Evolutionary conservation across 2,113 vertebrate species (phyloP).

Genomic region (Emydocephalus ijimae): DNA sequence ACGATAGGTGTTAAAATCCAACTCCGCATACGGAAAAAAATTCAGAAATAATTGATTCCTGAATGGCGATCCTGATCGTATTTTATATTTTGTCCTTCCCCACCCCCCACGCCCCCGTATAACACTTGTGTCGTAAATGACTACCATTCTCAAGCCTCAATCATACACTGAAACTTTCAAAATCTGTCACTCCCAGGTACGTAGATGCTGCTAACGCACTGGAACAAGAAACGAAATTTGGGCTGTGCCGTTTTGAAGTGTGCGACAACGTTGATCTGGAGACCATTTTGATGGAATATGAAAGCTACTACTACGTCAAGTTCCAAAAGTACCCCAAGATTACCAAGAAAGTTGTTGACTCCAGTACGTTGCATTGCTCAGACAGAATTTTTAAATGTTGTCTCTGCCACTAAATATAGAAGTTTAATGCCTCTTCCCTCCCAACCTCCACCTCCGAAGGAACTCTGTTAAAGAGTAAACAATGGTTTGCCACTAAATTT

Average conservation of each 20-base stretch:
- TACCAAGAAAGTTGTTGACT: conserved; percentile 76
- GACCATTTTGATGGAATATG: conserved; percentile 93
- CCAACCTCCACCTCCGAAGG: background rate
- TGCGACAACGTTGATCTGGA: conserved; percentile 95
- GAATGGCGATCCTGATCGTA: background rate
- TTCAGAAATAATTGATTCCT: background rate
- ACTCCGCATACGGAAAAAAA: too few species aligned
- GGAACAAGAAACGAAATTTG: conserved; percentile 84
- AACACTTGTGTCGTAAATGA: accelerated
- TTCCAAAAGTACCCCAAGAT: conserved; percentile 94
- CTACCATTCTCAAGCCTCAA: too few species aligned
- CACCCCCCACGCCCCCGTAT: accelerated
- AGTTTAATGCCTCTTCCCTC: background rate
- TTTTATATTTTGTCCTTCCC: background rate
- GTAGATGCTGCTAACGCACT: conserved; percentile 78
- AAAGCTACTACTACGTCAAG: conserved; percentile 94
- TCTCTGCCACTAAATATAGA: background rate
- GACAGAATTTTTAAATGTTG: conserved; percentile 22
- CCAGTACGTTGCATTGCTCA: conserved; percentile 68
- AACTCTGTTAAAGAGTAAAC: background rate
- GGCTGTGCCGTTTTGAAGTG: conserved; percentile 83
- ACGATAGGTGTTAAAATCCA: background rate
- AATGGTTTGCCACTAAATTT: background rate
- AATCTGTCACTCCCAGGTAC: conserved; percentile 74
- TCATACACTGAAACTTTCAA: background rate